Conservation (phyloP, 2,113 vertebrate genomes). For the Rafetus swinhoei region DNA sequence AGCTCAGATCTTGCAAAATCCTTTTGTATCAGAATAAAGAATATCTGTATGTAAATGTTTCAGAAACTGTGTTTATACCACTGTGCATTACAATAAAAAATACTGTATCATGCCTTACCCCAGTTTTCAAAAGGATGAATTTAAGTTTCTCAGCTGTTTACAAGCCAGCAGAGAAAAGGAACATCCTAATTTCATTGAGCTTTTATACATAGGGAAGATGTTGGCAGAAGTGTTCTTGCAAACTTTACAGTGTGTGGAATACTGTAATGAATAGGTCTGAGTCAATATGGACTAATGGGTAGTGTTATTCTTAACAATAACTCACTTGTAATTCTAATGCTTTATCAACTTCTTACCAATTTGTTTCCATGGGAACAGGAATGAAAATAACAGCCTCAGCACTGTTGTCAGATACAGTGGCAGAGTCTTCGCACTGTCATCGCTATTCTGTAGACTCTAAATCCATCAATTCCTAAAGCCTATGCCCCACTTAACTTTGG, state of each 20-base stretch:
- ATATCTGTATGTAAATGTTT: not conserved
- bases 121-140: not conserved
- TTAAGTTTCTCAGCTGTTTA: not conserved
- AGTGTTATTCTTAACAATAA: not conserved
- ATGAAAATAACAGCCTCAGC: slow-evolving; percentile 6
- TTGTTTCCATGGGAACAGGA: slow-evolving; percentile 22
- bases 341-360: not conserved
- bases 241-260: not conserved
- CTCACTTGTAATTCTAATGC: not conserved
- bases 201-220: not conserved
- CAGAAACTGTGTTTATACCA: not conserved
- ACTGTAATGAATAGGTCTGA: not conserved
- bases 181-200: not conserved
- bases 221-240: not conserved
- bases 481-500: not conserved
- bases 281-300: fast-evolving
- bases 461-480: not conserved
- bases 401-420: slow-evolving; percentile 9
- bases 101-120: not conserved
- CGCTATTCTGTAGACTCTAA: slow-evolving; percentile 12
- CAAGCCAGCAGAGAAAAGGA: not conserved
- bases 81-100: not conserved
- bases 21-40: not conserved
- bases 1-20: not conserved
- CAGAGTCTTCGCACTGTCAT: slow-evolving; percentile 18